Evolutionary conservation across 2,888 invertebrate species (phyloP).

Genomic region (Drosophila kambysellisi): DNA sequence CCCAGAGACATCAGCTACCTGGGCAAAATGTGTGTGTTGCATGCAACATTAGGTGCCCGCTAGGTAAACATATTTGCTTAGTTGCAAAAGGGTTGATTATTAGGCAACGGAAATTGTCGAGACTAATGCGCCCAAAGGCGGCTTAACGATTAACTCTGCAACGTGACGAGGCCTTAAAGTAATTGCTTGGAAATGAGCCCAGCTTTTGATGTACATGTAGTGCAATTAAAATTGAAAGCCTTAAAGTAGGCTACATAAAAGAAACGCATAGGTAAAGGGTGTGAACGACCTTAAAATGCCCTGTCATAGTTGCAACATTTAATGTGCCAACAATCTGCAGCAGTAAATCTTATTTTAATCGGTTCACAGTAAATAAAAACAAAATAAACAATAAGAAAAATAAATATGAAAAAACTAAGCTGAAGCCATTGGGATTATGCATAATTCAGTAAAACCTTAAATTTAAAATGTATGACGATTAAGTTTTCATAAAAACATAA

Average conservation of each 20-base stretch:
- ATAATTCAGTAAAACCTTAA: not conserved
- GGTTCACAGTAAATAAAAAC: not conserved
- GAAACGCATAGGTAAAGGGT: not conserved
- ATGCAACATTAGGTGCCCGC: slow-evolving; percentile 48
- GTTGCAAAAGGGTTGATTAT: slow-evolving; percentile 66
- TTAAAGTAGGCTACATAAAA: slow-evolving; percentile 17
- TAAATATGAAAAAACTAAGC: not conserved
- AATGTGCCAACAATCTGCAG: not conserved
- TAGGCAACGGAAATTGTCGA: slow-evolving; percentile 52
- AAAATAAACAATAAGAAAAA: not conserved
- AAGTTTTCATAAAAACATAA: not conserved
- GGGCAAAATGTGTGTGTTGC: slow-evolving; percentile 36
- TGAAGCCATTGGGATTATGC: not conserved
- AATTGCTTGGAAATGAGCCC: slow-evolving; percentile 64
- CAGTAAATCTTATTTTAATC: not conserved
- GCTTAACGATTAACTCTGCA: slow-evolving; percentile 58
- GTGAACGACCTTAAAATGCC: slow-evolving; percentile 1
- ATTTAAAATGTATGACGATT: not conserved
- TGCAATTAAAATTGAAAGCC: slow-evolving; percentile 45
- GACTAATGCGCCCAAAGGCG: slow-evolving; percentile 67
- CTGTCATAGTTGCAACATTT: not conserved
- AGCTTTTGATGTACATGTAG: slow-evolving; percentile 54
- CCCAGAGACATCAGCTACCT: slow-evolving; percentile 27
- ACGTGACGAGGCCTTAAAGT: slow-evolving; percentile 52
- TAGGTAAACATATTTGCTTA: slow-evolving; percentile 56